Percentiles rank a stretch among this genome's conserved stretches.
These are phyloP conservation scores for Trigoniulus corallinus DNA, from an alignment of 1,140 invertebrate genomes.

Conservation along the genomic window DNA sequence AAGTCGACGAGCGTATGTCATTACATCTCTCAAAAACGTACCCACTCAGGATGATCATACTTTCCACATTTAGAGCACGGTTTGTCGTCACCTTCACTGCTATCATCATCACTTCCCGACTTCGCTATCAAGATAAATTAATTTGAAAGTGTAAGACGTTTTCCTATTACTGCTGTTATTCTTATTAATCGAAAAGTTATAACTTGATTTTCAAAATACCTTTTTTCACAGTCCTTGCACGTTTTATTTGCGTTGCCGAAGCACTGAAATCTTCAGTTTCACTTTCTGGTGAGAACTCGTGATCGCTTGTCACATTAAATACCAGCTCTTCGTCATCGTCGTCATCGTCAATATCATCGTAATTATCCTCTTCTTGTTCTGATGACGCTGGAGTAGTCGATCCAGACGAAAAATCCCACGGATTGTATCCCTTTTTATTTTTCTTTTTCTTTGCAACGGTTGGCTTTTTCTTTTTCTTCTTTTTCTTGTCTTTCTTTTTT, in stretches of 20 bases:
- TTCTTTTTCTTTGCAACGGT: constrained; percentile 26
- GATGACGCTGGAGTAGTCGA: constrained; percentile 41
- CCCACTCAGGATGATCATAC: constrained; percentile 78
- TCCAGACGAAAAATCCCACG: constrained; percentile 48
- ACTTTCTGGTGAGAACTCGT: constrained; percentile 73
- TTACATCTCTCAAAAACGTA: constrained; percentile 13
- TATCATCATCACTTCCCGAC: constrained; percentile 9
- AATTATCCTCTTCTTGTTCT: constrained; percentile 33
- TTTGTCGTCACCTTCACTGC: constrained; percentile 23
- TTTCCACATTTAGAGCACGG: constrained; percentile 72
- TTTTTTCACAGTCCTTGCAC: constrained; percentile 46
- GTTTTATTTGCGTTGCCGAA: constrained; percentile 32
- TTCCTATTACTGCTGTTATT: too few relatives aligned
- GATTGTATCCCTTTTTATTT: constrained; percentile 41
- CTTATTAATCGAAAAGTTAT: not conserved
- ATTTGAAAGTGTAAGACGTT: not conserved
- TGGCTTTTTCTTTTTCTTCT: constrained; percentile 15
- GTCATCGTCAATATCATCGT: constrained; percentile 33
- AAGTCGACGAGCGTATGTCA: not conserved
- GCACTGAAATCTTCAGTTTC: constrained; percentile 36
- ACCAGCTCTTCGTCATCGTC: constrained; percentile 36
- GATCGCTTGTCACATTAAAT: constrained; percentile 53
- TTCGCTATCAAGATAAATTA: not conserved
- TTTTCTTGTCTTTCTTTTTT: constrained; percentile 14
- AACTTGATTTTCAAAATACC: constrained; percentile 20